Evolutionary conservation across 2,113 vertebrate genomes (phyloP), one percentile per base, ranked within the genome.

Genomic region (Gadus macrocephalus): DNA sequence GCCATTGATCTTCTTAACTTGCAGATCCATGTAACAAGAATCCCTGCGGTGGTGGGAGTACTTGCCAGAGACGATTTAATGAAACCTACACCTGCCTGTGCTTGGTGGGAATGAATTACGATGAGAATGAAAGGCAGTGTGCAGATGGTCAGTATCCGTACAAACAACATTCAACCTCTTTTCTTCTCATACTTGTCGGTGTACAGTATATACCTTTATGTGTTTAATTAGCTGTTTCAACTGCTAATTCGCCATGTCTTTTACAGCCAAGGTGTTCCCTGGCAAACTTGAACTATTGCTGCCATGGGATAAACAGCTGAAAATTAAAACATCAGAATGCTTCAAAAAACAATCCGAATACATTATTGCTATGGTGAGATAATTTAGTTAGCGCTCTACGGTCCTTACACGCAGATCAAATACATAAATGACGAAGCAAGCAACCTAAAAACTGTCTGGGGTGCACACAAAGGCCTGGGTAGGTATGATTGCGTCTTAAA

Each of bases 251-350:
- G 15, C 69, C 1, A 59, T 55, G 1, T 71, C 77, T 69, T 82
- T 0, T 15, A 72, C 64, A 90, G 90, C 71, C 15, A 86, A 82
- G 67, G 78, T 85, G 42, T 90, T 88, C 62, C 84, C 84, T 62
- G 85, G 84, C 70, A 0, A 15, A 1, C 56, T 91, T 1, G 0
- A 0, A 0, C 0, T 86, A 3, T 0, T 0, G 0, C 0, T 56
- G 0, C 0, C 0, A 0, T 89, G 66, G 38, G 0, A 0, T 0
- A 0, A 0, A 0, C 0, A 0, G 0, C 72, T 88, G 79, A 0
- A 0, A 0, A 0, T 58, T 8, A 62, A 2, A 1, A 2, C 0
- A 2, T 85, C 87, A 62, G 0, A 0, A 14, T 0, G 0, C 19
- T 91, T 91, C 72, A 0, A 1, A 9, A 0, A 2, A 0, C 1